Percentiles rank a stretch among this genome's conserved stretches.
These are phyloP conservation scores for Falco concolor DNA, from an alignment of 2,797 vertebrate genomes.

Conservation along the genomic window DNA sequence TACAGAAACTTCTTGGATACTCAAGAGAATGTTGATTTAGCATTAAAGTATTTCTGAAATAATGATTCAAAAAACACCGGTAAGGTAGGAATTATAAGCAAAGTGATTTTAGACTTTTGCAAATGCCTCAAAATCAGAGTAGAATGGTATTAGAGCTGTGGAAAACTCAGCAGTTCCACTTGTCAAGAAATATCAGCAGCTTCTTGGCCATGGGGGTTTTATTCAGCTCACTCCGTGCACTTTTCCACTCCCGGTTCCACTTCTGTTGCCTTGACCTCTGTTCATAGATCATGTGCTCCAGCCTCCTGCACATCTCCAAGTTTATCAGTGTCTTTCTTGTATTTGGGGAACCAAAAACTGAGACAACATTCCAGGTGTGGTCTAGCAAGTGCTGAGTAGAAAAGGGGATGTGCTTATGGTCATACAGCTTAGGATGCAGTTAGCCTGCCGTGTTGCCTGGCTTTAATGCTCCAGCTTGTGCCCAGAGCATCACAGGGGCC, in stretches of 20 bases:
- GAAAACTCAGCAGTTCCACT: background rate
- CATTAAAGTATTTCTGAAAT: background rate
- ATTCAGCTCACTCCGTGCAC: background rate
- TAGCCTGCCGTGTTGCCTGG: background rate
- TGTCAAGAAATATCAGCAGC: background rate
- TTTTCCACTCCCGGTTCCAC: background rate
- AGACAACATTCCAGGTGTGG: background rate
- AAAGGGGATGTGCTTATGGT: too few relatives aligned
- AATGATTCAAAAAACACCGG: background rate
- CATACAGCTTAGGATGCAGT: fast-evolving
- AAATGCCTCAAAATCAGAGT: background rate
- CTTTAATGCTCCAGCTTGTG: background rate
- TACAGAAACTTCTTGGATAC: background rate
- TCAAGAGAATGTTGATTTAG: background rate
- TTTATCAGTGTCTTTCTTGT: background rate
- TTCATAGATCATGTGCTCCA: background rate
- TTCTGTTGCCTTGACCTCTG: background rate
- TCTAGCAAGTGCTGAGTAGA: background rate
- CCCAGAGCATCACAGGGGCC: background rate
- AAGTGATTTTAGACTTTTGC: background rate
- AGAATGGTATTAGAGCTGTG: background rate
- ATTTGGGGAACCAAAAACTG: background rate
- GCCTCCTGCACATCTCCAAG: background rate
- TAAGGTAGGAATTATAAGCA: background rate
- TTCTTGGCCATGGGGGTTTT: background rate